Base-by-base conservation (phyloP, 2,888 invertebrate genomes). In the Crematogaster levior region DNA sequence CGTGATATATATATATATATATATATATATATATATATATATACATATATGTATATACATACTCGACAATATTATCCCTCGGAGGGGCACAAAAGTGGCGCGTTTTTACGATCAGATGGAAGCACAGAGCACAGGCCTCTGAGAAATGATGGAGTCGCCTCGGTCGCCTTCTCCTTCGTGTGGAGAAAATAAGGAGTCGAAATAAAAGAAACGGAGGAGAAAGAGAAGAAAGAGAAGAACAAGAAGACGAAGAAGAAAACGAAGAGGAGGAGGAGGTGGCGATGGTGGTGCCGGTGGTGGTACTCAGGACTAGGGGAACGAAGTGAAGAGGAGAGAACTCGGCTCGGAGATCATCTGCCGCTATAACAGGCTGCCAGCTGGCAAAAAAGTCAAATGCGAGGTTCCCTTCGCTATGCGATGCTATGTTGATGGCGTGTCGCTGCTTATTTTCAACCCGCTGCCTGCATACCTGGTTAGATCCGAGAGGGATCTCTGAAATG, bases 331-430 rank as follows among this genome's bases (percentile, higher is more conserved):
- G 89, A 84, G 85, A 87, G 89, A 90, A 89, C 90, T 86, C 86
- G 87, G 86, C 91, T 91, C 92, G 93, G 90, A 92, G 93, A 93
- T 93, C 92, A 93, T 94, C 93, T 92, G 93, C 93, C 91, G 92
- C 92, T 93, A 93, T 93, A 93, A 93, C 92, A 93, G 93, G 91
- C 93, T 93, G 93, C 93, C 93, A 94, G 93, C 92, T 93, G 93
- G 93, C 93, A 94, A 94, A 94, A 94, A 94, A 94, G 93, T 93
- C 91, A 93, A 93, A 93, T 86, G 92, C 92, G 91, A 94, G 89
- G 86, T 89, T 90, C 91, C 88, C 90, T 90, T 90, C 89, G 90
- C 91, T 92, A 92, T 92, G 92, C 92, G 92, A 92, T 92, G 92
- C 92, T 93, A 93, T 92, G 93, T 93, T 93, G 93, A 93, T 93